These are phyloP conservation scores for Magallana angulata DNA, from an alignment of 1,140 invertebrate species.

Conservation along the genomic window DNA sequence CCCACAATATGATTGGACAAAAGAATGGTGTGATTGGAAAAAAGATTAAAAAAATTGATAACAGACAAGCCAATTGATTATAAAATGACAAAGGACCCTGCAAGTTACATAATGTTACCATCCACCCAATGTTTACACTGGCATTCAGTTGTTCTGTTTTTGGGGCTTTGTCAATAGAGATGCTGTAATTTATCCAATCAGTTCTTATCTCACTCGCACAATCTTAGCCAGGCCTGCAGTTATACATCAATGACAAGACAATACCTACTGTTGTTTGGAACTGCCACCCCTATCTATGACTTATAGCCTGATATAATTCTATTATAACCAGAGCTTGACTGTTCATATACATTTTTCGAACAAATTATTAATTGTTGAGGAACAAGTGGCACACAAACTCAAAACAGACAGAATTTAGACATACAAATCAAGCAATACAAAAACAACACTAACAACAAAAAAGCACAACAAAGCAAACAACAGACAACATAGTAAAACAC, in stretches of 20 bases:
- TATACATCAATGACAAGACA: not conserved
- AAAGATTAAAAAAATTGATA: not conserved
- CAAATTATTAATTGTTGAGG: too few relatives aligned
- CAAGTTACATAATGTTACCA: conserved; percentile 2
- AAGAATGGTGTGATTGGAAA: too few relatives aligned
- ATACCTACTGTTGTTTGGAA: not conserved
- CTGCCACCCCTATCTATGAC: not conserved
- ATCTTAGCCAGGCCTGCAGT: not conserved
- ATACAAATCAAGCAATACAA: not conserved
- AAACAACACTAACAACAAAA: not conserved
- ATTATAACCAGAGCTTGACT: not conserved
- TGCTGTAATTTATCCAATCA: conserved; percentile 13
- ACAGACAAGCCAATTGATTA: not conserved
- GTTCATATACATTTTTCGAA: too few relatives aligned
- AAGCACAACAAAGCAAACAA: not conserved
- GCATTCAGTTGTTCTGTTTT: not conserved
- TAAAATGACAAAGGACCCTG: not conserved
- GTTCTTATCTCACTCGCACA: not conserved
- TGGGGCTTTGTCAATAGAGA: conserved; percentile 10
- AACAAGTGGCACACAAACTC: too few relatives aligned
- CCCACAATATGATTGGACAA: not conserved
- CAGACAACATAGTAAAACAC: not conserved
- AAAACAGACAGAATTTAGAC: too few relatives aligned
- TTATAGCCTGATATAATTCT: not conserved
- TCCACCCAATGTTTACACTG: not conserved